Evolutionary conservation across 2,113 vertebrate genomes (phyloP).

Genomic region (Tachysurus vachellii): DNA sequence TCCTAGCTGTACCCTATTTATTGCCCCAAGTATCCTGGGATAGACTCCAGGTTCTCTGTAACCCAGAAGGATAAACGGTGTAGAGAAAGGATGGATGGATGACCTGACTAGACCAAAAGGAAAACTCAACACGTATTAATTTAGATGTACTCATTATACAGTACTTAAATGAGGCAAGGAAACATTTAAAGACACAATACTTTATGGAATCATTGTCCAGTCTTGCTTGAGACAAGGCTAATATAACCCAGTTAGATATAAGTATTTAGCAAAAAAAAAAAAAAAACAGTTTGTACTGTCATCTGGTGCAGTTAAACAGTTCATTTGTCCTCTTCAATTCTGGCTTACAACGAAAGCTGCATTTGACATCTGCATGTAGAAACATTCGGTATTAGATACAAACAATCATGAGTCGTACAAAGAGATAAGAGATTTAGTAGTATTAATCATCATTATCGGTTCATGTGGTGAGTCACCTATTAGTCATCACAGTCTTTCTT

Average conservation of each 20-base stretch:
- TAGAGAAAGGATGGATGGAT: neutral
- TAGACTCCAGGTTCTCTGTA: too few species aligned
- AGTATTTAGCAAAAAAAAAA: neutral
- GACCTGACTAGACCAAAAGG: neutral
- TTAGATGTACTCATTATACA: neutral
- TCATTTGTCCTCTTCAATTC: neutral
- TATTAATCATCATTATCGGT: neutral
- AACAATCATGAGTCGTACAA: neutral
- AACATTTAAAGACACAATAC: neutral
- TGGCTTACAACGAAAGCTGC: too few species aligned
- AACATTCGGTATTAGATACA: neutral
- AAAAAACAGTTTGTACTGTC: neutral
- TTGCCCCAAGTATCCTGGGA: too few species aligned
- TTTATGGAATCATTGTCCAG: neutral
- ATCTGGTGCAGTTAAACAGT: neutral
- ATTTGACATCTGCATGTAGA: neutral
- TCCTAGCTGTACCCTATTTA: too few species aligned
- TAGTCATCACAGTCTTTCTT: slow-evolving; percentile 16
- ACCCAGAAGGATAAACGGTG: too few species aligned
- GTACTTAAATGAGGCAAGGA: neutral
- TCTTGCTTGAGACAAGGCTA: neutral
- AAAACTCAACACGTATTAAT: neutral
- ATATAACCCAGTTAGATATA: neutral
- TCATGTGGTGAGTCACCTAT: neutral
- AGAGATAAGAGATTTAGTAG: neutral